phyloP scores from a whole-genome alignment of 2,888 invertebrate genomes.

The Leptopilina syphax region DNA sequence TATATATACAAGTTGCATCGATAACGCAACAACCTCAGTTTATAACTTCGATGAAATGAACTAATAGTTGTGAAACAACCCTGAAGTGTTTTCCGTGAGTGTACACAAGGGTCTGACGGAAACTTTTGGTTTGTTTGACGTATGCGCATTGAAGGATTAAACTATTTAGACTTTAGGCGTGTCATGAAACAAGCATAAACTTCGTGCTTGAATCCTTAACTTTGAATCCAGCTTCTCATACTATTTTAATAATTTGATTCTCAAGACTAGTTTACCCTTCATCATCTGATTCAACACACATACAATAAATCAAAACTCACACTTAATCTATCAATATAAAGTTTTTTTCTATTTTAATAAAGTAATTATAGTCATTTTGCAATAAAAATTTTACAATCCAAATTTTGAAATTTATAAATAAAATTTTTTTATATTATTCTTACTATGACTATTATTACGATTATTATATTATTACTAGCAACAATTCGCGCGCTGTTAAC shows the following conservation, averaged over 20 bases:
- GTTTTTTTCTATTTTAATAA: too few relatives aligned
- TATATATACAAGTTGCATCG: neutral
- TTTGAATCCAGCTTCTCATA: constrained; percentile 9
- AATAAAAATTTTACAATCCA: too few relatives aligned
- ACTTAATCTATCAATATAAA: neutral
- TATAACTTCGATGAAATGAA: constrained; percentile 28
- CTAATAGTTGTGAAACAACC: constrained; percentile 14
- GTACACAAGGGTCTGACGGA: constrained; percentile 12
- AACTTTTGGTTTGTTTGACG: constrained; percentile 32
- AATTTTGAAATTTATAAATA: too few relatives aligned
- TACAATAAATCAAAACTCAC: neutral
- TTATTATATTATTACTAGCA: too few relatives aligned
- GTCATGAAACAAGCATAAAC: constrained; percentile 32
- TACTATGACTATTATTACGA: too few relatives aligned
- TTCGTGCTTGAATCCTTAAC: neutral
- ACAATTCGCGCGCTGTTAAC: too few relatives aligned
- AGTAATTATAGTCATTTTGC: too few relatives aligned
- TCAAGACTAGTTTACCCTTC: neutral
- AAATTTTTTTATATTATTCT: too few relatives aligned
- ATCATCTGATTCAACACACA: neutral
- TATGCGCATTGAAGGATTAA: constrained; percentile 35
- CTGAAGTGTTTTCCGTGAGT: constrained; percentile 8
- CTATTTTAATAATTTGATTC: constrained; percentile 23
- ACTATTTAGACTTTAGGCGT: constrained; percentile 28
- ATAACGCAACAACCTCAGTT: constrained; percentile 12